A percentile compares a stretch with the other conserved stretches of the same genome.
These are phyloP conservation scores for Luidia sarsii DNA, from an alignment of 53 echinoderm and acorn worm species.

Conservation along the genomic window DNA sequence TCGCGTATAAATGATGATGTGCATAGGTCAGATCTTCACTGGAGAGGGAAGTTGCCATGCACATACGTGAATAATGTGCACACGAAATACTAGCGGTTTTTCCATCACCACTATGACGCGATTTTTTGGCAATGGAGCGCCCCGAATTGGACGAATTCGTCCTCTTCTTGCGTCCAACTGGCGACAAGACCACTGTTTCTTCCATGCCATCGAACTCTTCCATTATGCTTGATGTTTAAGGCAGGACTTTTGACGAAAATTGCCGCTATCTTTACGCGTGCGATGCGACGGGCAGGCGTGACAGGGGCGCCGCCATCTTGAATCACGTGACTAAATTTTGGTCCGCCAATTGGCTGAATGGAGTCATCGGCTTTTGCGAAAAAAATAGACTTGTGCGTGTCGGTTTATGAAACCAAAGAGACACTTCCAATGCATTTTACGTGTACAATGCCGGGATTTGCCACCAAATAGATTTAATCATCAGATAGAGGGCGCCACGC, in stretches of 20 bases:
- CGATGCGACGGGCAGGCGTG: background rate
- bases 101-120: conserved; percentile 2
- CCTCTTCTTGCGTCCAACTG: conserved; percentile 1
- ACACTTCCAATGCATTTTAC: background rate
- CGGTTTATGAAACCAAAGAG: background rate
- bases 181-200: background rate
- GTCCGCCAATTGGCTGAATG: conserved; percentile 3
- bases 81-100: background rate
- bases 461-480: background rate
- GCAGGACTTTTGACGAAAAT: background rate
- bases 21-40: conserved; percentile 12
- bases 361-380: background rate
- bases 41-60: conserved; percentile 12
- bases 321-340: conserved; percentile 1
- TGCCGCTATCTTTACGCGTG: background rate
- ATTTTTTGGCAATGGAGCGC: conserved; percentile 2
- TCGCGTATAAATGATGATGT: background rate
- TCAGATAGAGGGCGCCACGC: conserved; percentile 3
- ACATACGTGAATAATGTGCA: conserved; percentile 2
- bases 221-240: no score
- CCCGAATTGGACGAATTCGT: background rate
- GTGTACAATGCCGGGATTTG: background rate
- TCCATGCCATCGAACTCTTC: background rate
- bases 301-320: conserved; percentile 9
- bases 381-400: conserved; percentile 1